Base-by-base conservation (phyloP, 2,888 invertebrate species). In the Chesias legatella region DNA sequence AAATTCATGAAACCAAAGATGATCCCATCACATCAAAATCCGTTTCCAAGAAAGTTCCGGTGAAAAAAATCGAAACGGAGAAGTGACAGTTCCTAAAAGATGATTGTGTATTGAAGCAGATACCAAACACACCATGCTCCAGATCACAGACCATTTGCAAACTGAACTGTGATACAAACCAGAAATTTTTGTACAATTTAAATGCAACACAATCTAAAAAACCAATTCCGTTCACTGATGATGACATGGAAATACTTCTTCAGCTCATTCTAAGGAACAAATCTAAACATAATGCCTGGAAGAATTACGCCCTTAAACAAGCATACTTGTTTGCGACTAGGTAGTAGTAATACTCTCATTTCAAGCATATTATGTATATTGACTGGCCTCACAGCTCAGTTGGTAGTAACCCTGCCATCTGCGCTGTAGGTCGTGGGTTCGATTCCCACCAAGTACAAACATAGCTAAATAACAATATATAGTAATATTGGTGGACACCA, bases 21-120 rank as follows among this genome's bases (percentile, higher is more conserved):
- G 47, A 49, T 1, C 39, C 9, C 37, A 34, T 10, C 4, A 60
- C 62, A 40, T 23, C 49, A 26, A 57, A 64, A 6, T 43, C 54
- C 7, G 20, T 39, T 6, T 27, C 58, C 5, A 67, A 63, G 44
- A 68, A 66, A 48, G 63, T 53, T 33, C 7, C 48, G 1, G 11
- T 30, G 4, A 75, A 78, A 52, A 67, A 71, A 17, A 28, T 53
- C 1, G 80, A 84, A 30, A 41, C 44, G 20, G 81, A 83, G 2
- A 83, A 85, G 83, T 86, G 85, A 85, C 85, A 73, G 47, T 41
- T 39, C 45, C 48, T 57, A 21, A 33, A 39, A 38, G 44, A 53
- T 21, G 43, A 44, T 36, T 47, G 48, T 44, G 43, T 50, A 57
- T 47, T 51, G 52, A 51, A 49, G 48, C 53, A 54, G 51, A 42